These are phyloP conservation scores for Halcyon chelicuti DNA, from an alignment of 2,797 vertebrate genomes.

Conservation along the genomic window DNA sequence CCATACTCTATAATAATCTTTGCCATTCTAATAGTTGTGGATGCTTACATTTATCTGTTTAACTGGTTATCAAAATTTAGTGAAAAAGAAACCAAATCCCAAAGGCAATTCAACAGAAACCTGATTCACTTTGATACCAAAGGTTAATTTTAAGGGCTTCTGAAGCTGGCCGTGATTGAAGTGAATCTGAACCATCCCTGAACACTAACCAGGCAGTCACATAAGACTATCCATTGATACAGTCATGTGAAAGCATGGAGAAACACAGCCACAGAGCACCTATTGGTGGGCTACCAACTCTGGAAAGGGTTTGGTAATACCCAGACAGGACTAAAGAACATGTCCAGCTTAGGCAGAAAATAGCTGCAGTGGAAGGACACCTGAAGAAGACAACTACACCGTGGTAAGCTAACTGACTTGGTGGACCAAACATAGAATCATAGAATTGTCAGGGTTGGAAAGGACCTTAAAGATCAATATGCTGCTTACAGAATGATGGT, in stretches of 20 bases:
- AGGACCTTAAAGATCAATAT: no score
- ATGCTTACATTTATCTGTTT: background rate
- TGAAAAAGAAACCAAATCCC: background rate
- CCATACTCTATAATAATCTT: no score
- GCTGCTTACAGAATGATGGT: background rate
- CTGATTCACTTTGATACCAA: background rate
- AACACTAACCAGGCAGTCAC: background rate
- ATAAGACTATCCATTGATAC: background rate
- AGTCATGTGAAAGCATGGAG: background rate
- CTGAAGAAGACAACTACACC: background rate
- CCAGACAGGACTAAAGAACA: background rate
- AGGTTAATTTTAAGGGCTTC: background rate
- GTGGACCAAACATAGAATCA: background rate
- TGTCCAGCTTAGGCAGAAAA: background rate
- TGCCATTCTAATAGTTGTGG: background rate
- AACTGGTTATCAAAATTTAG: background rate
- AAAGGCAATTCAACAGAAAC: background rate
- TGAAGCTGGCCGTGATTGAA: background rate
- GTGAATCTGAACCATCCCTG: background rate
- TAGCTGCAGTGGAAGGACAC: background rate
- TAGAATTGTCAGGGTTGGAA: no score
- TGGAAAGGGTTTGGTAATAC: background rate
- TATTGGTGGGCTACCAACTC: rapidly evolving
- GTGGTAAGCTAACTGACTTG: background rate
- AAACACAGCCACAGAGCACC: background rate